Base-by-base conservation (phyloP, 2,888 invertebrate species). In the Ctenicera cuprea region DNA sequence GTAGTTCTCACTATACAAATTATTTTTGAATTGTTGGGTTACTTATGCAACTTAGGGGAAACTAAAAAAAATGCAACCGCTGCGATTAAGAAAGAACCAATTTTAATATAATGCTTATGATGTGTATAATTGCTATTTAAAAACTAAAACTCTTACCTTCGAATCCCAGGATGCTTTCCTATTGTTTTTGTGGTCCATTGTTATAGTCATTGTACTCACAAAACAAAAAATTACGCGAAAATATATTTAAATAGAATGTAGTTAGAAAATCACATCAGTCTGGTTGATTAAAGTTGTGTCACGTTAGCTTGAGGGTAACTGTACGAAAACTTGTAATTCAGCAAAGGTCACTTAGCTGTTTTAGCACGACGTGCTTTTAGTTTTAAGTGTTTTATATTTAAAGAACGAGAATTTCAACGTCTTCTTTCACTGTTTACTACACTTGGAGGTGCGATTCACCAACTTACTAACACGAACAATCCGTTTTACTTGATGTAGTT, bases 141-240 rank as follows among this genome's bases (percentile, higher is more conserved):
- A 45, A 33, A 33, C 5, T 41, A 41, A 38, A 38, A 41, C n/a
- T 41, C 85, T 86, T 82, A 89, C 89, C 88, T 89, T 89, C 45
- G 89, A 89, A 79, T 89, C 89, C 89, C 89, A 89, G 77, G 89
- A 89, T 73, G 86, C 87, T 83, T 89, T 89, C 81, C 89, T 87
- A 74, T 82, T 82, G 71, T 80, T 86, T 78, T 88, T 88, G 81
- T 88, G 87, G 76, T 89, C 88, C 88, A 88, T 88, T 79, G 87
- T 84, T 78, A 88, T 86, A 80, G 88, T 88, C 87, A 87, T 88
- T 73, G 78, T 82, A 73, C 75, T 75, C 52, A 69, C 61, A 59
- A 67, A 63, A 68, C 73, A 59, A 48, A 74, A 74, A 73, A 62
- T 64, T 33, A 57, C 63, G 48, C 37, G 54, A 30, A 48, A 43